Conservation (phyloP, 1,140 invertebrate species). For the Vollenhovia emeryi region DNA sequence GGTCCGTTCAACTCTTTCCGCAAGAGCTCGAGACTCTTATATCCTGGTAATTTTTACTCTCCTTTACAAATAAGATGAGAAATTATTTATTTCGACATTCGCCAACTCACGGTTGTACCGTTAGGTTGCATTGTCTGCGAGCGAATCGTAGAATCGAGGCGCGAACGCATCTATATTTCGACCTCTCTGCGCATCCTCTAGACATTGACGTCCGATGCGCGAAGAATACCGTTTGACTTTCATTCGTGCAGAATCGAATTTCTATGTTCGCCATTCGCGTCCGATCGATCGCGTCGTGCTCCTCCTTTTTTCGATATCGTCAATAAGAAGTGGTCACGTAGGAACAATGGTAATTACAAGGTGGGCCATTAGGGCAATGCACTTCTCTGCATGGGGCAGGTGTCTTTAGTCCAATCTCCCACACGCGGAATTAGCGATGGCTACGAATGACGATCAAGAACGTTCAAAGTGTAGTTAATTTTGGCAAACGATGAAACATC, state of each 20-base stretch:
- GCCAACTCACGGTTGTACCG: not conserved
- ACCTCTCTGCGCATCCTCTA: not conserved
- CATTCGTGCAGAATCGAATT: constrained; percentile 48
- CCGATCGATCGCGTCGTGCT: constrained; percentile 26
- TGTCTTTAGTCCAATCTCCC: constrained; percentile 65
- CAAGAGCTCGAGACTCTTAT: not conserved
- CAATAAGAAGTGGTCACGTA: constrained; percentile 61
- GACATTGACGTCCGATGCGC: constrained; percentile 1
- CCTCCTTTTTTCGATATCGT: constrained; percentile 62
- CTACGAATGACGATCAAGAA: constrained; percentile 52
- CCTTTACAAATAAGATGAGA: not conserved
- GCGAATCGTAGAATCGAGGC: not conserved
- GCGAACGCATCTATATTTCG: not conserved
- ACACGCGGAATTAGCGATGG: constrained; percentile 64
- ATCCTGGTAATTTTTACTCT: not conserved
- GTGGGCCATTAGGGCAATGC: constrained; percentile 72
- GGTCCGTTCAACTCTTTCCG: constrained; percentile 1
- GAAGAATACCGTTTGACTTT: constrained; percentile 28
- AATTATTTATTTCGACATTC: not conserved
- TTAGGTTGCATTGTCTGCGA: not conserved
- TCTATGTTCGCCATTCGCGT: constrained; percentile 8
- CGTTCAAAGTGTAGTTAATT: not conserved
- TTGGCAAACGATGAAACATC: not conserved
- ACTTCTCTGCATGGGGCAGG: constrained; percentile 74
- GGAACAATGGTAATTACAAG: constrained; percentile 77